These are phyloP conservation scores for Siniperca undulata DNA, from an alignment of 2,797 vertebrate genomes.

Conservation along the genomic window DNA sequence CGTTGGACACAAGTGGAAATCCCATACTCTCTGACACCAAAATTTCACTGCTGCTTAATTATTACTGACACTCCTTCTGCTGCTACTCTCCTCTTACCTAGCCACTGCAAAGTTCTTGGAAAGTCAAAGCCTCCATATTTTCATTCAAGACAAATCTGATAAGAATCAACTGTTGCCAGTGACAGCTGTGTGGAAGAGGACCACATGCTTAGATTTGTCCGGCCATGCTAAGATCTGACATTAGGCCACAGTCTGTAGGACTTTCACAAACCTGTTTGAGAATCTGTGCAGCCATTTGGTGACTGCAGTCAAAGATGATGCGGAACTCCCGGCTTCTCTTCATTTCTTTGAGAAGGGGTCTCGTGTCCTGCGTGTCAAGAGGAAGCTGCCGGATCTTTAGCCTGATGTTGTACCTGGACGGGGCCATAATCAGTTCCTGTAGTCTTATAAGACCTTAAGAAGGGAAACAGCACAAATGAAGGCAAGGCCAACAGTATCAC, in stretches of 20 bases:
- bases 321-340: slow-evolving; percentile 96
- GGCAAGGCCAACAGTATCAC: slow-evolving; percentile 2
- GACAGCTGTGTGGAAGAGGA: slow-evolving; percentile 16
- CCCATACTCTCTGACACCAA: background rate
- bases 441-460: slow-evolving; percentile 94
- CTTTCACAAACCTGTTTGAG: slow-evolving; percentile 91
- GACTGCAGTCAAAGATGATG: slow-evolving; percentile 98
- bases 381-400: slow-evolving; percentile 99
- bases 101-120: background rate
- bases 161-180: slow-evolving; percentile 14
- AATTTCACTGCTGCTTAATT: slow-evolving; percentile 24
- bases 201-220: background rate
- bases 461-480: slow-evolving; percentile 35
- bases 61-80: slow-evolving; percentile 23
- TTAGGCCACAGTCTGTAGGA: background rate
- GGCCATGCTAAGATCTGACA: slow-evolving; percentile 3
- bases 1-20: background rate
- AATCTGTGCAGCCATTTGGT: slow-evolving; percentile 96
- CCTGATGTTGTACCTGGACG: slow-evolving; percentile 96
- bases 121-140: slow-evolving; percentile 30
- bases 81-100: slow-evolving; percentile 11
- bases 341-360: slow-evolving; percentile 99
- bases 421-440: slow-evolving; percentile 99
- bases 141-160: slow-evolving; percentile 24
- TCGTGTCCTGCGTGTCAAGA: slow-evolving; percentile 90